Percentiles rank a stretch among this genome's conserved stretches.
These are phyloP conservation scores for Lacerta bilineata DNA, from an alignment of 2,797 vertebrate species.

Conservation along the genomic window DNA sequence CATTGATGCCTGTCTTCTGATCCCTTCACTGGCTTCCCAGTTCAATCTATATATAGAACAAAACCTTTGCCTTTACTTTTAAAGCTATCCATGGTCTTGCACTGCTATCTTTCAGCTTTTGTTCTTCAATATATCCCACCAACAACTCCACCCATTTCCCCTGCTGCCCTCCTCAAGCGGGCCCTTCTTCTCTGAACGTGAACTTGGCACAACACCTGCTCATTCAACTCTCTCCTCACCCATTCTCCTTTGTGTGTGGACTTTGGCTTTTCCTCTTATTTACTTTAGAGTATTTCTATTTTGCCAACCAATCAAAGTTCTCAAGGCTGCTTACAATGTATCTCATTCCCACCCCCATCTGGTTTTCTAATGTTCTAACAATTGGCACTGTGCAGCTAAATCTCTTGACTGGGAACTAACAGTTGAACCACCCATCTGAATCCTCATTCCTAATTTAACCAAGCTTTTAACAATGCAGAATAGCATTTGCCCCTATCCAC, in stretches of 20 bases:
- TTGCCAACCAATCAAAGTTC: no score
- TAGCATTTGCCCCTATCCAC: background rate
- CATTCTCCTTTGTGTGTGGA: background rate
- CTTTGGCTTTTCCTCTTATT: background rate
- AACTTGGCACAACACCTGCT: no score
- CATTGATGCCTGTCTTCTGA: background rate
- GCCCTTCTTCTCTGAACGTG: background rate
- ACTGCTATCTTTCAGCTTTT: background rate
- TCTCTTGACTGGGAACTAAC: no score
- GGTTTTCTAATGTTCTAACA: no score
- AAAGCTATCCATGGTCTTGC: background rate
- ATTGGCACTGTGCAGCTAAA: no score
- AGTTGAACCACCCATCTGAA: background rate
- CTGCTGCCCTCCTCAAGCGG: background rate
- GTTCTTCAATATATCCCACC: background rate
- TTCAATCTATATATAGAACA: background rate
- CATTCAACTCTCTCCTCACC: background rate
- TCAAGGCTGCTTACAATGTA: no score
- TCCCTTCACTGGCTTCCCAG: background rate
- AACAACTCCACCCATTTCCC: no score
- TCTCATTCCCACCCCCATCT: no score
- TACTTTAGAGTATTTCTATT: no score
- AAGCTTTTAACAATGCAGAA: background rate
- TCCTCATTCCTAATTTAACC: background rate
- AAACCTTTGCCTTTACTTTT: background rate